A percentile compares a stretch with the other conserved stretches of the same genome.
These are phyloP conservation scores for Empidonax traillii DNA, from an alignment of 2,113 vertebrate genomes.

Conservation along the genomic window DNA sequence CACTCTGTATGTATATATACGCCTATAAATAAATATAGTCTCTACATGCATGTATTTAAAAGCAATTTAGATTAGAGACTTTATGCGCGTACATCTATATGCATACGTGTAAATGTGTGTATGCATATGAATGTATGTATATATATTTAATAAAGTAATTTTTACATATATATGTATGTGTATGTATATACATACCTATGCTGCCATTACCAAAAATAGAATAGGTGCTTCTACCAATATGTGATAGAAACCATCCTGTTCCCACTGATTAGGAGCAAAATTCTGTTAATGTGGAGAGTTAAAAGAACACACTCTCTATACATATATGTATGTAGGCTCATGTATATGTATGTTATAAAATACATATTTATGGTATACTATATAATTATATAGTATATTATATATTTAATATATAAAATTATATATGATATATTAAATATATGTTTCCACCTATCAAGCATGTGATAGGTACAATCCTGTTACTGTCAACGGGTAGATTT, in stretches of 20 bases:
- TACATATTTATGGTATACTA: neutral
- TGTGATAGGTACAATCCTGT: neutral
- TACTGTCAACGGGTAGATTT: neutral
- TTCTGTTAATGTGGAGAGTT: neutral
- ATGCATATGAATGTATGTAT: neutral
- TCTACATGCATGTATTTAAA: neutral
- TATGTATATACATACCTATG: neutral
- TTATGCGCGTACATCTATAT: too few species aligned
- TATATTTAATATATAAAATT: neutral
- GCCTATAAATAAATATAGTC: neutral
- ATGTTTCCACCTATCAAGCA: neutral
- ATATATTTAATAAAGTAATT: neutral
- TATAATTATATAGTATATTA: neutral
- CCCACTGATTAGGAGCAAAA: neutral
- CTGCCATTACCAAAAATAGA: neutral
- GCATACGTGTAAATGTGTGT: rapidly evolving
- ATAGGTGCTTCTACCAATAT: neutral
- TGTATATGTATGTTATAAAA: neutral
- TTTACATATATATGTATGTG: neutral
- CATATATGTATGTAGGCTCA: neutral
- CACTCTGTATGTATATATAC: rapidly evolving
- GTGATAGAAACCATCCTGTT: neutral
- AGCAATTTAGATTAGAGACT: neutral
- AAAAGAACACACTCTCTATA: neutral
- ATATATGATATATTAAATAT: neutral